phyloP scores from a whole-genome alignment of 2,113 vertebrate genomes.

The Macroglossus sobrinus region DNA sequence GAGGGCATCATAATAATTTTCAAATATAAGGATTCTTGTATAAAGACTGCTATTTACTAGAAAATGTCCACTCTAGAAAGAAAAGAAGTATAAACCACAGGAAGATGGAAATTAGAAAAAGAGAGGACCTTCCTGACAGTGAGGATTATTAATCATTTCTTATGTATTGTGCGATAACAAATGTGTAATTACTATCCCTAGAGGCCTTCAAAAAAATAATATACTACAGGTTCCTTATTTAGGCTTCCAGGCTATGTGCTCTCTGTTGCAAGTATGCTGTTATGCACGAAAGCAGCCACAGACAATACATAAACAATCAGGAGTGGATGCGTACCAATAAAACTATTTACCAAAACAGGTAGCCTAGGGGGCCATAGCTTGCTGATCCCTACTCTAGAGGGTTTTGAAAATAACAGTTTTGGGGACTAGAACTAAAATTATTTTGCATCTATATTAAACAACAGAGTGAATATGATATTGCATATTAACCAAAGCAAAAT shows the following conservation, averaged over 20 bases:
- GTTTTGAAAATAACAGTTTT: neutral
- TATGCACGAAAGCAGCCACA: neutral
- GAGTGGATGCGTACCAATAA: neutral
- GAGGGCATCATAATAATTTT: neutral
- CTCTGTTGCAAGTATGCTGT: neutral
- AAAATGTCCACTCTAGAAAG: conserved; percentile 8
- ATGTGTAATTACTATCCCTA: neutral
- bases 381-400: neutral
- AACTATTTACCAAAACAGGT: neutral
- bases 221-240: neutral
- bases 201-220: conserved; percentile 11
- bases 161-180: neutral
- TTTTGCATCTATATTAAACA: neutral
- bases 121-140: neutral
- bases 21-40: neutral
- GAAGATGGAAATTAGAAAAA: neutral
- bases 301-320: neutral
- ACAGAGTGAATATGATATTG: neutral
- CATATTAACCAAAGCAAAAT: neutral
- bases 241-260: neutral
- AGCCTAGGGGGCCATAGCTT: neutral
- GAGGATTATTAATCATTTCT: neutral
- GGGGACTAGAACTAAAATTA: neutral
- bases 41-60: conserved; percentile 5
- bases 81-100: neutral